A percentile compares a stretch with the other conserved stretches of the same genome.
phyloP scores from a whole-genome alignment of 2,113 vertebrate species.

The Glaucomys volans region DNA sequence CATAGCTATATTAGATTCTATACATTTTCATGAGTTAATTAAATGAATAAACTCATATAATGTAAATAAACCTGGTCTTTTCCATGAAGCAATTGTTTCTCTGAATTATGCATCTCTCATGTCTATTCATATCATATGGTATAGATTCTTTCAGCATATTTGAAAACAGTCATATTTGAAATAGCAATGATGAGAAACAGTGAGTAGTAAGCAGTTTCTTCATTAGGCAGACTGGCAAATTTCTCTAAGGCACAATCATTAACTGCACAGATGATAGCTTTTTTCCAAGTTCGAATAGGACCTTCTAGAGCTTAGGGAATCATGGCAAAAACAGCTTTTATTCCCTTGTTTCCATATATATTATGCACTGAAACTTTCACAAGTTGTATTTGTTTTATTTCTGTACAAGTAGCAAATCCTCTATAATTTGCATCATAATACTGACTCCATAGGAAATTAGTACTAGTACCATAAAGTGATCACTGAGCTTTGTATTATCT shows the following conservation, averaged over 20 bases:
- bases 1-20: too few relatives aligned
- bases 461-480: neutral
- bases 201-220: neutral
- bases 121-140: neutral
- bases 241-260: neutral
- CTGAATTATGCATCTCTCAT: neutral
- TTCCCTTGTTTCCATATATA: neutral
- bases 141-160: neutral
- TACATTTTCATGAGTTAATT: too few relatives aligned
- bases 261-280: neutral
- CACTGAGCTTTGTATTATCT: neutral
- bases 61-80: neutral
- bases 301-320: neutral
- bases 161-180: neutral
- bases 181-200: neutral
- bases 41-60: too few relatives aligned
- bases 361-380: neutral
- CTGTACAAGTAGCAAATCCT: neutral
- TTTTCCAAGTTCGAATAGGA: neutral
- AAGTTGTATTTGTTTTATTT: slow-evolving; percentile 49
- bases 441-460: neutral
- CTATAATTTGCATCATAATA: neutral
- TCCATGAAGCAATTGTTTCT: neutral
- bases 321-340: neutral
- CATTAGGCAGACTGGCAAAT: neutral